Percentiles rank a stretch among this genome's conserved stretches.
Evolutionary conservation across 2,888 invertebrate genomes (phyloP).

Genomic region (Cylindroiulus punctatus): DNA sequence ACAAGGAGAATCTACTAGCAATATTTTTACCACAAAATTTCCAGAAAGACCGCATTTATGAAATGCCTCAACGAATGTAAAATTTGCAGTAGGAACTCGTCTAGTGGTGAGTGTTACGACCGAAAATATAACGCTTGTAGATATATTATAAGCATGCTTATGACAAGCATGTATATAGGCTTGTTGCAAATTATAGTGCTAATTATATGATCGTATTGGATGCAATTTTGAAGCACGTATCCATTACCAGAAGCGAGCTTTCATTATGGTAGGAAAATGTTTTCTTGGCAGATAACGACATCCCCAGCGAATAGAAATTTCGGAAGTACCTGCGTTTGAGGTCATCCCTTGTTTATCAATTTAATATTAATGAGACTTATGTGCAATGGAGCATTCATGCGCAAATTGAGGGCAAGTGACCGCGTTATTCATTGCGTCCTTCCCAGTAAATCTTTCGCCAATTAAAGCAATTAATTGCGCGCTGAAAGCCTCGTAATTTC

Average conservation of each 20-base stretch:
- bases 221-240: neutral
- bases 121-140: neutral
- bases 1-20: too few species aligned
- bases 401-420: neutral
- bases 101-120: neutral
- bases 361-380: constrained; percentile 39
- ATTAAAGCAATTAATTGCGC: constrained; percentile 26
- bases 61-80: neutral
- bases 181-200: neutral
- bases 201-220: neutral
- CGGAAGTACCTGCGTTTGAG: constrained; percentile 25
- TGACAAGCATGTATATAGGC: too few species aligned
- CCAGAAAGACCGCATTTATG: neutral
- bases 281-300: constrained; percentile 21
- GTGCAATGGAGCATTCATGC: constrained; percentile 27
- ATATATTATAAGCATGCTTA: too few species aligned
- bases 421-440: constrained; percentile 2
- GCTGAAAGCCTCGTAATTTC: neutral
- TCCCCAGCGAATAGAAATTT: neutral
- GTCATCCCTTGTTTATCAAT: constrained; percentile 28
- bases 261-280: neutral
- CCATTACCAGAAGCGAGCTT: neutral
- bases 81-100: too few species aligned
- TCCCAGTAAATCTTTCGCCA: constrained; percentile 14
- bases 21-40: neutral